phyloP scores from a whole-genome alignment of 2,888 invertebrate species.

The Drosophila fungiperda region DNA sequence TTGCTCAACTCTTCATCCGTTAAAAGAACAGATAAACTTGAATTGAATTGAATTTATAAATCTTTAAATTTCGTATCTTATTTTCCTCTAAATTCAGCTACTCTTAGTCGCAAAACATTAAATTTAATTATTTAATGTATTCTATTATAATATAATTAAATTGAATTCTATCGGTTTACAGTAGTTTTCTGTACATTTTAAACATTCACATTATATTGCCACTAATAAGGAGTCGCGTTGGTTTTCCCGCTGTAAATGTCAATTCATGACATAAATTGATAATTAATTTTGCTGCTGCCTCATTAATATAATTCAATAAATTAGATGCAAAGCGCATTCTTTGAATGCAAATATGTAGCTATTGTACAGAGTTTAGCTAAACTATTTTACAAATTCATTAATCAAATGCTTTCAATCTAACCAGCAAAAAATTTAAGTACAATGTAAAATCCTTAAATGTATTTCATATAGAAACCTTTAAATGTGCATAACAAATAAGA shows the following conservation, averaged over 20 bases:
- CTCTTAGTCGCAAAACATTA: conserved; percentile 29
- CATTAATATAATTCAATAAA: conserved; percentile 54
- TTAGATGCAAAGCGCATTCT: conserved; percentile 27
- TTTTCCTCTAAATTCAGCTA: not conserved
- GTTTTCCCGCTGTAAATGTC: not conserved
- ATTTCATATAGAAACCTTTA: conserved; percentile 4
- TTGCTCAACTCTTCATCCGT: not conserved
- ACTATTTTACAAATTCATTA: conserved; percentile 3
- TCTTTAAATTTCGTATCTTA: not conserved
- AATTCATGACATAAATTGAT: conserved; percentile 62
- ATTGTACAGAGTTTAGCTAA: not conserved
- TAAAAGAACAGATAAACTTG: not conserved
- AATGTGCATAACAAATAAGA: conserved; percentile 46
- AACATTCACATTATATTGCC: conserved; percentile 15
- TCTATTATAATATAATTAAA: conserved; percentile 53
- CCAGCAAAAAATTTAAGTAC: not conserved
- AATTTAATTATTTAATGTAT: conserved; percentile 43
- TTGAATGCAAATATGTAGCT: conserved; percentile 4
- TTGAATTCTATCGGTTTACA: conserved; percentile 15
- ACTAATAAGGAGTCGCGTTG: not conserved
- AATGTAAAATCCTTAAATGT: not conserved
- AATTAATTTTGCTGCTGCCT: conserved; percentile 62
- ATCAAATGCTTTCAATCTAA: not conserved
- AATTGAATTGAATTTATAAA: not conserved
- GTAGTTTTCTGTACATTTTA: conserved; percentile 12